Conservation (phyloP, 2,113 vertebrate species). For the Lepus europaeus region DNA sequence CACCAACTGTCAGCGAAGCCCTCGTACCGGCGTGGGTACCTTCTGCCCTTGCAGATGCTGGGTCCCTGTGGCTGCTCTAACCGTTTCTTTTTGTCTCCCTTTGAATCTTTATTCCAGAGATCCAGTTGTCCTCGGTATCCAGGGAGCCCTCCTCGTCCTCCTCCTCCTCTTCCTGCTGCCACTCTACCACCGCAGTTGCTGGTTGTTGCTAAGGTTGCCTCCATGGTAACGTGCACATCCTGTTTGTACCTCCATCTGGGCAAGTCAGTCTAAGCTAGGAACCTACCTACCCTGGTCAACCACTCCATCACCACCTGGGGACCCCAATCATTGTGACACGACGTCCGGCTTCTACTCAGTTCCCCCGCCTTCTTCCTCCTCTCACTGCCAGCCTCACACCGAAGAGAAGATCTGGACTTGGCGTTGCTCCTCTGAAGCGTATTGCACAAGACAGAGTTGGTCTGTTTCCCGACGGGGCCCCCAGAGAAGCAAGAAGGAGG, state of each 20-base stretch:
- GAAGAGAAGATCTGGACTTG: conserved; percentile 12
- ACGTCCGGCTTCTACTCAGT: conserved; percentile 68
- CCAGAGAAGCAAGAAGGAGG: conserved; percentile 43
- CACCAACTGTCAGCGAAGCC: conserved; percentile 55
- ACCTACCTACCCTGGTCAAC: conserved; percentile 69
- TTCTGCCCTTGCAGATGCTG: background rate
- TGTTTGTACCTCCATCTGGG: conserved; percentile 86
- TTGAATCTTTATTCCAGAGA: conserved; percentile 86
- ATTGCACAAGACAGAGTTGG: background rate
- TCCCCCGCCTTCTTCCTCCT: conserved; percentile 70
- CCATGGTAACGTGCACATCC: conserved; percentile 90
- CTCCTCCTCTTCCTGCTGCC: conserved; percentile 83
- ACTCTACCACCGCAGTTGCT: conserved; percentile 82
- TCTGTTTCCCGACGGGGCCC: background rate
- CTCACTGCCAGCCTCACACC: conserved; percentile 30
- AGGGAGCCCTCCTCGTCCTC: conserved; percentile 83
- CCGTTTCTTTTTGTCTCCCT: conserved; percentile 78
- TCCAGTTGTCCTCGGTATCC: conserved; percentile 86
- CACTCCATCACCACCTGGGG: conserved; percentile 67
- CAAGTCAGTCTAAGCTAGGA: conserved; percentile 87
- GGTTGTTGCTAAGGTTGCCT: conserved; percentile 88
- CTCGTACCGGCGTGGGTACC: background rate
- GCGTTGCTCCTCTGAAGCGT: conserved; percentile 24
- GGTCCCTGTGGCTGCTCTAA: conserved; percentile 50
- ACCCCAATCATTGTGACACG: conserved; percentile 75